Percentiles rank a stretch among this genome's conserved stretches.
phyloP scores from a whole-genome alignment of 2,113 vertebrate species.

The Lepus europaeus region DNA sequence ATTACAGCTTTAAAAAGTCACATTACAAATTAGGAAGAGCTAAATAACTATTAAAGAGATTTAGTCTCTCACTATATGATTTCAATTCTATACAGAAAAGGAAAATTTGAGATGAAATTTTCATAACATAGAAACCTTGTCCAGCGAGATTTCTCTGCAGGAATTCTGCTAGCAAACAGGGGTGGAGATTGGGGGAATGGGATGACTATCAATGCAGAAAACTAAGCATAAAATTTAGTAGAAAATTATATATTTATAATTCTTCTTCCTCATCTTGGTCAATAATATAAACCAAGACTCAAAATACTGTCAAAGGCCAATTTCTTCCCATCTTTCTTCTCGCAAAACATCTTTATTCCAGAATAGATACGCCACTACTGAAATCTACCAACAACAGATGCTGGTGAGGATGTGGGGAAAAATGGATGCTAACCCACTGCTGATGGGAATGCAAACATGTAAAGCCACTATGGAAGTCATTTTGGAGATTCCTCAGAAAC shows the following conservation, averaged over 20 bases:
- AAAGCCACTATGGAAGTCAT: too few relatives aligned
- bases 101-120: constrained; percentile 40
- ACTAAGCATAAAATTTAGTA: constrained; percentile 34
- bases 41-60: constrained; percentile 13
- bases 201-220: not conserved
- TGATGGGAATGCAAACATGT: too few relatives aligned
- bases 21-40: constrained; percentile 37
- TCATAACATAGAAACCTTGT: not conserved
- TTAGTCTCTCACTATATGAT: constrained; percentile 1
- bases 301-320: constrained; percentile 5
- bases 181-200: too few relatives aligned
- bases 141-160: not conserved
- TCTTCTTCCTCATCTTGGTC: constrained; percentile 10
- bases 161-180: not conserved
- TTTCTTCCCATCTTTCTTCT: not conserved
- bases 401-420: too few relatives aligned
- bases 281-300: constrained; percentile 36
- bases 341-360: constrained; percentile 42
- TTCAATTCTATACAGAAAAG: constrained; percentile 40
- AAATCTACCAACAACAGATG: too few relatives aligned
- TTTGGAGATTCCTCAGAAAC: too few relatives aligned
- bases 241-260: not conserved
- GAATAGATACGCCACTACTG: not conserved
- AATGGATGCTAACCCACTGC: too few relatives aligned
- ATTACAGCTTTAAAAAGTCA: constrained; percentile 18